Conservation (phyloP, 2,797 vertebrate species). For the Squalus acanthias region DNA sequence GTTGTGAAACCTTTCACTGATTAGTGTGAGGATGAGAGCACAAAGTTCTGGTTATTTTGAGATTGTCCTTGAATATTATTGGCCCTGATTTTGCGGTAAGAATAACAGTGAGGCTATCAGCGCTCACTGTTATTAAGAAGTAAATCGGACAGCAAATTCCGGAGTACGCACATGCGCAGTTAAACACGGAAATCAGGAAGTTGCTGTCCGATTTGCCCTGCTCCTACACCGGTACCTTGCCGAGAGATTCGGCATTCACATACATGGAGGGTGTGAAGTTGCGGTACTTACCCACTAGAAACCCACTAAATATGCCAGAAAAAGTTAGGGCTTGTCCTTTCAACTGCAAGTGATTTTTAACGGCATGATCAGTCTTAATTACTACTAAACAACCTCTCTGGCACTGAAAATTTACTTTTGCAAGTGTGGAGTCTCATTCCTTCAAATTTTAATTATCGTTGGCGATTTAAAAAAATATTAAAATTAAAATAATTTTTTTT, state of each 20-base stretch:
- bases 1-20: conserved; percentile 6
- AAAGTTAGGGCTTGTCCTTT: neutral
- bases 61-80: neutral
- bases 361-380: neutral
- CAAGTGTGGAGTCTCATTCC: neutral
- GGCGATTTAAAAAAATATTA: neutral
- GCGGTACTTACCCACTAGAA: neutral
- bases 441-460: neutral
- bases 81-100: neutral
- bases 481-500: neutral
- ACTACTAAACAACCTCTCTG: neutral
- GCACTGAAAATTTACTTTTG: neutral
- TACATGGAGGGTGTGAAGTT: neutral
- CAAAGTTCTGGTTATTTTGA: neutral
- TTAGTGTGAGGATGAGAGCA: neutral
- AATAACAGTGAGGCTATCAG: neutral
- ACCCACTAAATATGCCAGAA: neutral
- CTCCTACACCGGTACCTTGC: neutral
- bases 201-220: neutral
- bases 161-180: neutral
- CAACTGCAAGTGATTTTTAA: neutral
- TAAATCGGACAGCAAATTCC: neutral
- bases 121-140: neutral
- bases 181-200: neutral
- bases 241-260: neutral